Base-by-base conservation (phyloP, 2,797 vertebrate species). In the Poliocrania exsul region DNA sequence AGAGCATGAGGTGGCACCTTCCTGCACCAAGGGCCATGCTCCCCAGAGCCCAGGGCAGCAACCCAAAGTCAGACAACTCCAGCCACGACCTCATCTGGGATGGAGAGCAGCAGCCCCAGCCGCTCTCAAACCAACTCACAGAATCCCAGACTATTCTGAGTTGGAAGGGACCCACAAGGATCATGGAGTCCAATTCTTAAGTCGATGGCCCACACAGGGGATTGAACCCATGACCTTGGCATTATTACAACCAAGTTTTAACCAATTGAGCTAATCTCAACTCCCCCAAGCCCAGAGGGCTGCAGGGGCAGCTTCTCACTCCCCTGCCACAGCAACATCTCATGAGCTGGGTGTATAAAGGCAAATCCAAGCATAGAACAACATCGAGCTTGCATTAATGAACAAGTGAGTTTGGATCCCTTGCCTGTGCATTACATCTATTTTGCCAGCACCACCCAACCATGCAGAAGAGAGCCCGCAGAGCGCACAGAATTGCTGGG, bases 71-170 rank as follows among this genome's bases (percentile, higher is more conserved):
- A 44, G n/a, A 13, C 38, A n/a, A 57, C n/a, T n/a, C 51, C 53
- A 89, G 28, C 42, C 42, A 13, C 17, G 47, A 0, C 5, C 3
- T 4, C 31, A 11, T 1, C 1, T 1, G 0, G 8, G n/a, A 35
- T 1, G 1, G 21, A 70, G 33, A 28, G 11, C 66, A 49, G 11
- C 35, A 73, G 47, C 13, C 25, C 31, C 51, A 37, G 57, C 26
- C 37, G 12, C 1, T 0, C 29, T 25, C 20, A 53, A 54, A 66
- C 10, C 28, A 40, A 35, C 38, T 38, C 38, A 38, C 38, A 38
- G 38, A 38, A 38, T 38, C 38, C 14, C 38, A 38, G 38, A 38
- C 38, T 38, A 38, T 38, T 38, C 38, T 38, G 14, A 38, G 38
- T 38, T 38, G 38, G 38, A 38, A 38, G 38, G 38, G 38, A 38